Evolutionary conservation across 2,797 vertebrate genomes (phyloP), one percentile per base, ranked within the genome.

Genomic region (Craterocephalus amniculus): DNA sequence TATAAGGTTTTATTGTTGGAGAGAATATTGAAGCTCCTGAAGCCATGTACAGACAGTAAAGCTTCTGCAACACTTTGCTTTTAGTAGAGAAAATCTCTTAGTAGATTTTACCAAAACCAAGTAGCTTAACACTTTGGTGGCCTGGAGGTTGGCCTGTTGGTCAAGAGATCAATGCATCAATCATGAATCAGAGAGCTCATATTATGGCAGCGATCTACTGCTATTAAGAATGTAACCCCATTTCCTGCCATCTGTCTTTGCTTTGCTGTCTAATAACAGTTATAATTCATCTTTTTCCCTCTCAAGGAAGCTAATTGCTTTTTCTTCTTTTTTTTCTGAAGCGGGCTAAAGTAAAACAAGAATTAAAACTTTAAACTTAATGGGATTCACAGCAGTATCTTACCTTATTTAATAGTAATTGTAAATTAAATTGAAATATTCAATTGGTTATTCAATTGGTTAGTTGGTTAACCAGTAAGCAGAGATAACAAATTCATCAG

Each of bases 161-260:
- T 35, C 55, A 0, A 22, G n/a, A 48, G 61, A 60, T 66, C 76
- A 58, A 56, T 51, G 26, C 61, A 55, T 48, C 24, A 60, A 66
- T 61, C 58, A 27, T 54, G 43, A 62, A 57, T 29, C 7, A 27
- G 48, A 43, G 16, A 55, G 14, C 51, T 22, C 18, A 32, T 22
- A 31, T 52, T 57, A 57, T 48, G 35, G 60, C 20, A 24, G 13
- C 11, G 22, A 35, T 51, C 40, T 54, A 38, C 48, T 54, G 43
- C 54, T 62, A 55, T 78, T 69, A 57, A 27, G n/a, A 38, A 51
- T 68, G 63, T 64, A 68, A 66, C 54, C 67, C 51, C 6, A 24
- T 61, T 71, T 56, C 34, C 4, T 16, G 2, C 34, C 32, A 13
- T 59, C 8, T 55, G 13, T 64, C 49, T 40, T 10, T 59, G 54